These are phyloP conservation scores for Mugil cephalus DNA, from an alignment of 2,113 vertebrate species.

Conservation along the genomic window DNA sequence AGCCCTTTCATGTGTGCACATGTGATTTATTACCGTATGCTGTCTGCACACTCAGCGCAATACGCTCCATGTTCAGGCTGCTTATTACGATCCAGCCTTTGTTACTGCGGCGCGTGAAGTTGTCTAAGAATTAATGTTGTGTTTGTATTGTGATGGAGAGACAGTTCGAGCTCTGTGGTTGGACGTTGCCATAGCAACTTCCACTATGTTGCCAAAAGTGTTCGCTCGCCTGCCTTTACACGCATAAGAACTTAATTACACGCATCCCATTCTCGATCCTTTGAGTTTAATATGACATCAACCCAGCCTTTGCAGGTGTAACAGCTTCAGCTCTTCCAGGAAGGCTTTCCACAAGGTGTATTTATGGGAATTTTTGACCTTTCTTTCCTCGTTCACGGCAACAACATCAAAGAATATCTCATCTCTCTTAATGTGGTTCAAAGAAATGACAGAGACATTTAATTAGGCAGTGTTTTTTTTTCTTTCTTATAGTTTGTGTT, in stretches of 20 bases:
- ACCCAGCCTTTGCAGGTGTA: no score
- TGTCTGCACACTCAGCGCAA: conserved; percentile 29
- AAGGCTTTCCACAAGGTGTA: no score
- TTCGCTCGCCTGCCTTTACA: no score
- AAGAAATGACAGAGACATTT: no score
- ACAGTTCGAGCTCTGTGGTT: background rate
- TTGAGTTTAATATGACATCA: no score
- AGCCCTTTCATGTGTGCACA: conserved; percentile 8
- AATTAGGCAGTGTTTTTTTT: background rate
- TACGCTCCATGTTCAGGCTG: background rate
- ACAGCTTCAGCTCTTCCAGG: no score
- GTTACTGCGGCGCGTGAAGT: background rate
- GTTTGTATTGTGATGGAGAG: background rate
- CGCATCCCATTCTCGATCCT: no score
- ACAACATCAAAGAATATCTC: background rate
- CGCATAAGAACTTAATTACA: no score
- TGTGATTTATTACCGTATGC: background rate
- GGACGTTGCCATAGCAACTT: background rate
- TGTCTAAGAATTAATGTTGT: conserved; percentile 10
- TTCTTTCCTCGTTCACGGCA: no score
- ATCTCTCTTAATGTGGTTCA: no score
- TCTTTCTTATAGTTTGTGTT: background rate
- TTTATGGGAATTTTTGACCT: no score
- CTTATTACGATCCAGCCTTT: conserved; percentile 10
- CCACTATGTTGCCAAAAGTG: no score